Conservation (phyloP, 23 tunicate species). For the Halocynthia roretzi region DNA sequence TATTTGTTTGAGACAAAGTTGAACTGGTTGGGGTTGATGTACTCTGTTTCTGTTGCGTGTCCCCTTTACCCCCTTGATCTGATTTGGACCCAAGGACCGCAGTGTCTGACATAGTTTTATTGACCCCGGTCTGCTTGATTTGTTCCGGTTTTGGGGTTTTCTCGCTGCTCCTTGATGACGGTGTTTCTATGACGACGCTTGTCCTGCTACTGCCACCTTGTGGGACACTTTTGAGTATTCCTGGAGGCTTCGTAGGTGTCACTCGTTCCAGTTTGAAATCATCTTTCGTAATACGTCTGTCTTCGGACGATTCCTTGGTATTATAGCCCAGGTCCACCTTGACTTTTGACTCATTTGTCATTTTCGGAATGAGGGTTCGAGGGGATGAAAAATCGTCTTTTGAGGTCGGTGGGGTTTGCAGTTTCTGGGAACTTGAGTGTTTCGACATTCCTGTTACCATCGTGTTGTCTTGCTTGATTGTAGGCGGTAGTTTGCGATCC, state of each 20-base stretch:
- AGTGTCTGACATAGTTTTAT: not conserved
- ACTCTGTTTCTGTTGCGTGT: not conserved
- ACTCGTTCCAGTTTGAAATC: conserved; percentile 5
- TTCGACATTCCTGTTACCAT: conserved; percentile 9
- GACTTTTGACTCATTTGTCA: conserved; percentile 8
- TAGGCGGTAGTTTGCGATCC: conserved; percentile 28
- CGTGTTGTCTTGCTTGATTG: conserved; percentile 25
- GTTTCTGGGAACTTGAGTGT: not conserved
- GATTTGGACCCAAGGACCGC: too few species aligned
- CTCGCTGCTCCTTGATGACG: not conserved
- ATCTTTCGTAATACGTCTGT: conserved; percentile 25
- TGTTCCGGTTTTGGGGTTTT: conserved; percentile 1
- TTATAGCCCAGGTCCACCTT: not conserved
- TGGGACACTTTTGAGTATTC: conserved; percentile 1
- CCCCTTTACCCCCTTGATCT: conserved; percentile 9
- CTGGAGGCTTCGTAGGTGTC: not conserved
- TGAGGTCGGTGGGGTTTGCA: not conserved
- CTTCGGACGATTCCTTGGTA: not conserved
- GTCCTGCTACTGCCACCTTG: not conserved
- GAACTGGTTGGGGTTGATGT: not conserved
- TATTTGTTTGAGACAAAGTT: not conserved
- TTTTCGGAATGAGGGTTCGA: conserved; percentile 25
- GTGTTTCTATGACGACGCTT: not conserved
- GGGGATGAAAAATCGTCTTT: conserved; percentile 25
- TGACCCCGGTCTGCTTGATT: conserved; percentile 5